phyloP scores from a whole-genome alignment of 2,888 invertebrate species.

The Ommatoiulus sabulosus region DNA sequence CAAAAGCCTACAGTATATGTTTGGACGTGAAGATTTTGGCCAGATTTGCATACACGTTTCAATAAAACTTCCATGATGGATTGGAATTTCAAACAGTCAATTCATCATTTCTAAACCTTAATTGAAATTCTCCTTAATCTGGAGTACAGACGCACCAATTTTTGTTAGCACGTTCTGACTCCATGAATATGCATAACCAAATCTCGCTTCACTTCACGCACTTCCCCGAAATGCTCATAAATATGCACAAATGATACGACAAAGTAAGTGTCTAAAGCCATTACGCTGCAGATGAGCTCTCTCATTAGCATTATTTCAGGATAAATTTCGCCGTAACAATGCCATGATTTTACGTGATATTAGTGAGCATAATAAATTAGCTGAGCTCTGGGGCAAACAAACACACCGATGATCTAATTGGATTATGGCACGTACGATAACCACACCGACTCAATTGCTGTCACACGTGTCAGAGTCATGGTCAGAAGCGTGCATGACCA shows the following conservation, averaged over 20 bases:
- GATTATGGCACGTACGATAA: slow-evolving; percentile 4
- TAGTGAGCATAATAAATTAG: slow-evolving; percentile 17
- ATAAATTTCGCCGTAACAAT: slow-evolving; percentile 31
- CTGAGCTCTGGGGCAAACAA: slow-evolving; percentile 18
- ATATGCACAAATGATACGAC: slow-evolving; percentile 40
- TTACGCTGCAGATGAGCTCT: slow-evolving; percentile 40
- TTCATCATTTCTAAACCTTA: neutral
- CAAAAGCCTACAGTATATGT: too few relatives aligned
- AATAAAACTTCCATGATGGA: neutral
- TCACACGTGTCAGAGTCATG: neutral
- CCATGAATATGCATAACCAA: slow-evolving; percentile 30
- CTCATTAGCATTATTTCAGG: slow-evolving; percentile 39
- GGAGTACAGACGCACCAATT: neutral
- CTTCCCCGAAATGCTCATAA: slow-evolving; percentile 23
- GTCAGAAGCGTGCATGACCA: neutral
- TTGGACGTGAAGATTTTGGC: neutral
- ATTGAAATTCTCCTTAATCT: slow-evolving; percentile 40
- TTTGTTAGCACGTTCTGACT: neutral
- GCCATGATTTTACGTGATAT: slow-evolving; percentile 37
- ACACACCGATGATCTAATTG: slow-evolving; percentile 45
- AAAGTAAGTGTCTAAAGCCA: slow-evolving; percentile 44
- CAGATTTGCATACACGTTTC: neutral
- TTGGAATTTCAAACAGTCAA: slow-evolving; percentile 16
- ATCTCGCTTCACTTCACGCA: slow-evolving; percentile 27
- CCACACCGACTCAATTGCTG: slow-evolving; percentile 4